Percentiles rank a stretch among this genome's conserved stretches.
These are phyloP conservation scores for Zaprionus nigranus DNA, from an alignment of 1,140 invertebrate genomes.

Conservation along the genomic window DNA sequence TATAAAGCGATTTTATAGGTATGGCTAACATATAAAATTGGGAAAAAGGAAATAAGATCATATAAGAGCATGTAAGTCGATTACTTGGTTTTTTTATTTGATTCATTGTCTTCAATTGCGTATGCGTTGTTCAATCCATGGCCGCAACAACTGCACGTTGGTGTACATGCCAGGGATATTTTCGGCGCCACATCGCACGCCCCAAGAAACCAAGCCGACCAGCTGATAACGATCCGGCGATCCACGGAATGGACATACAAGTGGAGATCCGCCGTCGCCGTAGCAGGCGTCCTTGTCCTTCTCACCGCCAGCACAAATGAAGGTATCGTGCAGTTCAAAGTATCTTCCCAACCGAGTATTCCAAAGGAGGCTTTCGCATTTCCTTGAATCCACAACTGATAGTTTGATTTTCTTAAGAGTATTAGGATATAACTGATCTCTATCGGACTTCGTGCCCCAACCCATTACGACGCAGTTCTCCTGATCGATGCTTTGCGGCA, in stretches of 20 bases:
- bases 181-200: not conserved
- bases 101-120: not conserved
- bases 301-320: not conserved
- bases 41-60: too few species aligned
- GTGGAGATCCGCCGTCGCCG: not conserved
- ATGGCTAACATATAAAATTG: too few species aligned
- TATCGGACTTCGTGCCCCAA: not conserved
- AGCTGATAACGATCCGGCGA: not conserved
- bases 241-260: not conserved
- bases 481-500: not conserved
- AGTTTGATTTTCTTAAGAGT: not conserved
- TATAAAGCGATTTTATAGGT: too few species aligned
- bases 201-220: not conserved
- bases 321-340: not conserved
- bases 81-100: not conserved
- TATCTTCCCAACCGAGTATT: not conserved
- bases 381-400: not conserved
- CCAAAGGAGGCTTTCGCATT: not conserved
- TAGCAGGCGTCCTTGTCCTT: not conserved
- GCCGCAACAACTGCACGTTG: not conserved
- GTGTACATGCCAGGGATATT: not conserved
- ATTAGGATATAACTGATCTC: not conserved
- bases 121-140: not conserved
- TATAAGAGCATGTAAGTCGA: too few species aligned
- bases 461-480: not conserved